Evolutionary conservation across 1,140 invertebrate genomes (phyloP).

Genomic region (Gonatopus flavifemur): DNA sequence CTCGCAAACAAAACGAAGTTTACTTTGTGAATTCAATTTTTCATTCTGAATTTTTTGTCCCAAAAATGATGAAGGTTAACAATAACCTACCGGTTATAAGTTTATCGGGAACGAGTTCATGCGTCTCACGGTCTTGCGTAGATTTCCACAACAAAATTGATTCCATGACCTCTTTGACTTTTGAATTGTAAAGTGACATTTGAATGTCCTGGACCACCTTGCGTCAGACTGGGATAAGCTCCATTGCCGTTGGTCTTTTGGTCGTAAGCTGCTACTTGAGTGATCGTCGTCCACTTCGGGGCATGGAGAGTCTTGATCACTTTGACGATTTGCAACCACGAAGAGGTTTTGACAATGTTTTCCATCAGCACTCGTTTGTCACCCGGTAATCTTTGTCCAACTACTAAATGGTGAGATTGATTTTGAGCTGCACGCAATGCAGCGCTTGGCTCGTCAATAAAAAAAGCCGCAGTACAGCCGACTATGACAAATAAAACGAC

Average conservation of each 20-base stretch:
- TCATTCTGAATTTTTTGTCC: too few relatives aligned
- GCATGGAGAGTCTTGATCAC: conserved; percentile 39
- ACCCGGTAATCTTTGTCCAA: conserved; percentile 39
- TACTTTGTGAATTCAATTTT: too few relatives aligned
- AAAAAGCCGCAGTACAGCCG: too few relatives aligned
- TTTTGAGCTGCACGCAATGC: conserved; percentile 13
- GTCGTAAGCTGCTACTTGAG: conserved; percentile 57
- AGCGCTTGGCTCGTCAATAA: too few relatives aligned
- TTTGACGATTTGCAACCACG: conserved; percentile 44
- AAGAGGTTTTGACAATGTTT: conserved; percentile 43
- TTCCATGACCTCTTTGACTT: conserved; percentile 57
- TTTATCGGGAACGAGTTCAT: too few relatives aligned
- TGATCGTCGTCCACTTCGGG: conserved; percentile 44
- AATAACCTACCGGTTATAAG: too few relatives aligned
- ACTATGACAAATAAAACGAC: too few relatives aligned
- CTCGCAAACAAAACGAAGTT: too few relatives aligned
- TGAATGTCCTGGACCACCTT: conserved; percentile 50
- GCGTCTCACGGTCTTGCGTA: too few relatives aligned
- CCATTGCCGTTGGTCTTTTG: conserved; percentile 58
- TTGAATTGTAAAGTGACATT: conserved; percentile 58
- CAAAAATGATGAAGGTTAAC: too few relatives aligned
- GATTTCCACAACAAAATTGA: conserved; percentile 59
- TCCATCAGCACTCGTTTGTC: conserved; percentile 35
- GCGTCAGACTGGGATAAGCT: conserved; percentile 50
- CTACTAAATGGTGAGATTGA: conserved; percentile 37